phyloP scores from a whole-genome alignment of 2,113 vertebrate genomes.

The Labeo rohita region DNA sequence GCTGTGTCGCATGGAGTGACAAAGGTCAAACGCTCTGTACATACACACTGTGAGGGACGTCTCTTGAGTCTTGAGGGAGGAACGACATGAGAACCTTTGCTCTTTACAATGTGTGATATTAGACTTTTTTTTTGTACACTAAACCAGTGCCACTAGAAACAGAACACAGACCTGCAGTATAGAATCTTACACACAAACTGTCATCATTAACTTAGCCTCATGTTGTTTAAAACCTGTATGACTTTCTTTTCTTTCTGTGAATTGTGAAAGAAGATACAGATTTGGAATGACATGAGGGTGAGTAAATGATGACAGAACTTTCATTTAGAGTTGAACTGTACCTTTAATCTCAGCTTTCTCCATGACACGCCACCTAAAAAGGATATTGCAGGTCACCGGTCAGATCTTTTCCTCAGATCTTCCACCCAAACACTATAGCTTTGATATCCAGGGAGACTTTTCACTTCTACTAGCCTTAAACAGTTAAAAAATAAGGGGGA shows the following conservation, averaged over 20 bases:
- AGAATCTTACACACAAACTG: neutral
- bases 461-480: neutral
- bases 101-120: conserved; percentile 9
- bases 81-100: neutral
- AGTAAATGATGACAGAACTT: neutral
- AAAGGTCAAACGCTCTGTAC: conserved; percentile 12
- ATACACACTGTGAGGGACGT: neutral
- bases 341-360: neutral
- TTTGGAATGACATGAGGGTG: too few species aligned
- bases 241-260: neutral
- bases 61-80: conserved; percentile 12
- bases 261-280: too few species aligned
- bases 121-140: neutral
- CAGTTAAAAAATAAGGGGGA: neutral
- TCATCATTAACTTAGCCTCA: neutral
- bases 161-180: neutral
- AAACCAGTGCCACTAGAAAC: neutral
- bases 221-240: neutral
- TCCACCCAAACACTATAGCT: neutral
- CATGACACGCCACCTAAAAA: neutral
- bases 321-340: neutral
- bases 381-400: conserved; percentile 8
- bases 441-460: neutral
- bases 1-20: neutral
- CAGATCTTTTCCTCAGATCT: neutral